phyloP scores from a whole-genome alignment of 2,888 invertebrate genomes.

The Automeris io region DNA sequence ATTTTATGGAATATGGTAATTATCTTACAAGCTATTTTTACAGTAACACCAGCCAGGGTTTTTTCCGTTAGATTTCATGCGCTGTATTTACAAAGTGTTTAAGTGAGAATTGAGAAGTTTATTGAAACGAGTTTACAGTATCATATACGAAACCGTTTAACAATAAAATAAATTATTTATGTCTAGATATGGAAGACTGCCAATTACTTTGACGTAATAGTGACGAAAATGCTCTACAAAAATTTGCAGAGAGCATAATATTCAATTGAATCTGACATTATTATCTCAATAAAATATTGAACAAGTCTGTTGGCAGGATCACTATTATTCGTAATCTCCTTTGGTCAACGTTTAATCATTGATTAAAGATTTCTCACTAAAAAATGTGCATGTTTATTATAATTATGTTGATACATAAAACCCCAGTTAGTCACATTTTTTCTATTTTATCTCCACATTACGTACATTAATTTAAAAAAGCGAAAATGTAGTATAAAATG shows the following conservation, averaged over 20 bases:
- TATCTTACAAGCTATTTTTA: too few species aligned
- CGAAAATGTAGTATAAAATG: too few species aligned
- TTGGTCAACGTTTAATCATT: too few species aligned
- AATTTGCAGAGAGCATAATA: not conserved
- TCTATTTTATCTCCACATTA: too few species aligned
- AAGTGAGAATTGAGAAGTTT: not conserved
- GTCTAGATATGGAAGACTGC: slow-evolving; percentile 9
- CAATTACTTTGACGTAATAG: slow-evolving; percentile 12
- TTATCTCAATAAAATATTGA: not conserved
- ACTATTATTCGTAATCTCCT: too few species aligned
- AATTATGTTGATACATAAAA: too few species aligned
- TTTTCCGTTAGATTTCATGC: not conserved
- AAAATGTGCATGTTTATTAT: too few species aligned
- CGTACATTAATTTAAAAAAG: too few species aligned
- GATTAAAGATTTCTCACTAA: too few species aligned
- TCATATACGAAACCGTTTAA: slow-evolving; percentile 3
- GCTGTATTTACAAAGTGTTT: not conserved
- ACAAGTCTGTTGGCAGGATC: not conserved
- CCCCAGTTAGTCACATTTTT: too few species aligned
- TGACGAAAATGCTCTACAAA: slow-evolving; percentile 10
- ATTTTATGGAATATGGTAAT: too few species aligned
- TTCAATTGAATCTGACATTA: not conserved
- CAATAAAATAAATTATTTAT: slow-evolving; percentile 7
- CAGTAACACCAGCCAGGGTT: not conserved
- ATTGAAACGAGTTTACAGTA: slow-evolving; percentile 2